Conservation (phyloP, 2,797 vertebrate species). For the Paedocypris micromegethes region DNA sequence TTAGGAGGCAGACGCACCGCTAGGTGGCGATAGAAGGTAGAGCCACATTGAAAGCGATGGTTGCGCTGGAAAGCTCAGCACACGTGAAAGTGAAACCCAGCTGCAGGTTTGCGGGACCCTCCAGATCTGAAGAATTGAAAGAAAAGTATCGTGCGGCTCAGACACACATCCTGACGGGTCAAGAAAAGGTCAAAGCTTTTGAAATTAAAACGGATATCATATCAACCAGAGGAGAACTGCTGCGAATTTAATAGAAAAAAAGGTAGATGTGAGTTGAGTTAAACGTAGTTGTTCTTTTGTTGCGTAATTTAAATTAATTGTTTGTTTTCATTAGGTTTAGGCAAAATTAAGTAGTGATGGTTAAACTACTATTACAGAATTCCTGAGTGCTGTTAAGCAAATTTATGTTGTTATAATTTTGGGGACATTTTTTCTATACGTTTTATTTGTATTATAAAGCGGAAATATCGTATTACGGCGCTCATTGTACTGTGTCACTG, state of each 20-base stretch:
- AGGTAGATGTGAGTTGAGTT: background rate
- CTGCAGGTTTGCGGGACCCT: conserved; percentile 12
- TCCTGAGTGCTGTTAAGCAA: too few species aligned
- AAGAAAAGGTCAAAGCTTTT: conserved; percentile 17
- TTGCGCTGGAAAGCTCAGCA: conserved; percentile 11
- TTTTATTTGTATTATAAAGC: too few species aligned
- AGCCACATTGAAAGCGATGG: conserved; percentile 9
- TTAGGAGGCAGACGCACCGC: conserved; percentile 10
- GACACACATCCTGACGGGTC: conserved; percentile 14
- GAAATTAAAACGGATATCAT: conserved; percentile 15
- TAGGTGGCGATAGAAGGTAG: conserved; percentile 31
- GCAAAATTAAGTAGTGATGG: too few species aligned
- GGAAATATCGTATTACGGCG: too few species aligned
- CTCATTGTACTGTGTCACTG: too few species aligned
- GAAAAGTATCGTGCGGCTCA: conserved; percentile 4
- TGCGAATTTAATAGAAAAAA: background rate
- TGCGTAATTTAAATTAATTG: too few species aligned
- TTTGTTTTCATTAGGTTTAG: too few species aligned
- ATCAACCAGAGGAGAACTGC: conserved; percentile 6
- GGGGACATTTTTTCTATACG: too few species aligned
- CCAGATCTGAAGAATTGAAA: conserved; percentile 5
- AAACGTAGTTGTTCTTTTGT: background rate
- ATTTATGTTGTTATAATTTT: too few species aligned
- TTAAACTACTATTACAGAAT: too few species aligned
- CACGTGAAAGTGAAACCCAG: conserved; percentile 5